Evolutionary conservation across 2,888 invertebrate genomes (phyloP).

Genomic region (Oligia fasciuncula): DNA sequence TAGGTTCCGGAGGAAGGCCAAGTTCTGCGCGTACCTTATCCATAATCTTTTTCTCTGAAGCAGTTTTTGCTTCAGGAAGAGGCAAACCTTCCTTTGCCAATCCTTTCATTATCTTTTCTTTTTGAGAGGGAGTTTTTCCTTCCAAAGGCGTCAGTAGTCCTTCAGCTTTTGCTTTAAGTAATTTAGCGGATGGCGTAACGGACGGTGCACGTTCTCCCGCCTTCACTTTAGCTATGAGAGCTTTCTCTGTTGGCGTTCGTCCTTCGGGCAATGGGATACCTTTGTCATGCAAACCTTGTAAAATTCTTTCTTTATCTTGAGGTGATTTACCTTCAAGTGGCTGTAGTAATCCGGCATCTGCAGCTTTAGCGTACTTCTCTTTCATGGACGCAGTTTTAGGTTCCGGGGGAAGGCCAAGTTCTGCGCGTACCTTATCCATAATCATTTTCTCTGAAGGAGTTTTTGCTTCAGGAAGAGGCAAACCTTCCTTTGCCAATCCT

Average conservation of each 20-base stretch:
- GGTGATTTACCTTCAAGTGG: slow-evolving; percentile 9
- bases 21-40: neutral
- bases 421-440: slow-evolving; percentile 2
- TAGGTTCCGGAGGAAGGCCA: neutral
- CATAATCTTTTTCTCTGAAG: neutral
- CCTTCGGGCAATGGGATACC: slow-evolving; percentile 20
- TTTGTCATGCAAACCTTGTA: slow-evolving; percentile 4
- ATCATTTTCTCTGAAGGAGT: slow-evolving; percentile 14
- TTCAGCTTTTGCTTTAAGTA: neutral
- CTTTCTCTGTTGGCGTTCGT: slow-evolving; percentile 8
- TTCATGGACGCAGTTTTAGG: slow-evolving; percentile 18
- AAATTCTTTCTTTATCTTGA: slow-evolving; percentile 9
- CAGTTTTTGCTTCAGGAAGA: slow-evolving; percentile 7
- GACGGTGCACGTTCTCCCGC: neutral
- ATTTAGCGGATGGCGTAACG: neutral
- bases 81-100: slow-evolving; percentile 12
- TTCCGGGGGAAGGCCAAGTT: slow-evolving; percentile 15
- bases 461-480: slow-evolving; percentile 15
- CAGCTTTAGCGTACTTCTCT: neutral
- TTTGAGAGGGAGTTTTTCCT: neutral
- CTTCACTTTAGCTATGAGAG: slow-evolving; percentile 1
- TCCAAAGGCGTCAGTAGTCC: neutral
- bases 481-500: slow-evolving; percentile 8
- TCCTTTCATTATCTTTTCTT: neutral
- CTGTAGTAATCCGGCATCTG: neutral